Percentiles rank a stretch among this genome's conserved stretches.
phyloP scores from a whole-genome alignment of 2,113 vertebrate species.

The Peromyscus polionotus region DNA sequence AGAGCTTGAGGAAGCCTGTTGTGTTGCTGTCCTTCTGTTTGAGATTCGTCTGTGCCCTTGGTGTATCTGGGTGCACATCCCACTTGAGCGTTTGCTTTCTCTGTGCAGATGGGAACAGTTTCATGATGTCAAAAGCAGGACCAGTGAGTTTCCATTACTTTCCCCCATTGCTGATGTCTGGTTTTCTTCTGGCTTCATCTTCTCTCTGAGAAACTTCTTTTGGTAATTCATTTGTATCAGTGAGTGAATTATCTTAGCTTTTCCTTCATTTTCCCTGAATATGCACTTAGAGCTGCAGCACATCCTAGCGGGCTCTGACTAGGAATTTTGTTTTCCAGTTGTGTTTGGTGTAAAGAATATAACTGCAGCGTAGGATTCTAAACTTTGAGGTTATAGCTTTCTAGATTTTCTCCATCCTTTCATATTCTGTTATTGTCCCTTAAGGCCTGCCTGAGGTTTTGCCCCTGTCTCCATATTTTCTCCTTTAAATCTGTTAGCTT shows the following conservation, averaged over 20 bases:
- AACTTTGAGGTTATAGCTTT: constrained; percentile 43
- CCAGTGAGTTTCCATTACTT: neutral
- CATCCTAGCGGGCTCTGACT: neutral
- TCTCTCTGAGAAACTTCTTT: constrained; percentile 8
- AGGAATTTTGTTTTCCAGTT: constrained; percentile 28
- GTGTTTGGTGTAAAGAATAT: neutral
- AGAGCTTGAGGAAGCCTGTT: constrained; percentile 11
- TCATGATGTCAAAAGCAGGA: neutral
- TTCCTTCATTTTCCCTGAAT: constrained; percentile 18
- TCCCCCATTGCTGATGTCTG: neutral
- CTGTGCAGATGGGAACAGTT: neutral
- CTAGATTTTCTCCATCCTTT: neutral
- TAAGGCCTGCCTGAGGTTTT: neutral
- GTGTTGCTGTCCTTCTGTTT: neutral
- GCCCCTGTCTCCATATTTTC: neutral
- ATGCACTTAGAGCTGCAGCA: neutral
- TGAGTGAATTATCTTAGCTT: constrained; percentile 39
- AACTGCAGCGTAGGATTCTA: constrained; percentile 37
- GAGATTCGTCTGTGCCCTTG: neutral
- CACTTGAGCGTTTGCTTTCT: neutral
- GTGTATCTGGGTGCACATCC: constrained; percentile 11
- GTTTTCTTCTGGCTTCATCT: constrained; percentile 53
- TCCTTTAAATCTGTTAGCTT: neutral
- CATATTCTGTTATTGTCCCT: neutral
- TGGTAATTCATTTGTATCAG: constrained; percentile 25